Evolutionary conservation across 2,113 vertebrate genomes (phyloP).

Genomic region (Zapornia atra): DNA sequence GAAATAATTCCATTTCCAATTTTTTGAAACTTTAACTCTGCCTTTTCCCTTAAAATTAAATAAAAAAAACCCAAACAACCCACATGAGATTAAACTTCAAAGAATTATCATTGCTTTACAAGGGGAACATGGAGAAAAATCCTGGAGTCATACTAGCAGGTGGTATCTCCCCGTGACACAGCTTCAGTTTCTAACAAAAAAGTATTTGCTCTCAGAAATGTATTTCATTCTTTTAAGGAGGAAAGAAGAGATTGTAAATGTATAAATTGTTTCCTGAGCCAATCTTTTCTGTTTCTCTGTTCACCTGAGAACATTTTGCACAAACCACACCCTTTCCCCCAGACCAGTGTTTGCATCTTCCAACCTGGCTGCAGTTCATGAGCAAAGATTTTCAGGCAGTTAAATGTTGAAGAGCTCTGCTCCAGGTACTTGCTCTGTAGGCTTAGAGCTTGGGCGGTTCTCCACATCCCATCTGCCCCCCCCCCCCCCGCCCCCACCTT

Average conservation of each 20-base stretch:
- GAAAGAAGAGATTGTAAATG: not conserved
- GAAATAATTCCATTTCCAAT: not conserved
- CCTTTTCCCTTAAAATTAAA: not conserved
- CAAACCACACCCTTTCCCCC: too few relatives aligned
- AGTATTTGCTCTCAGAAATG: not conserved
- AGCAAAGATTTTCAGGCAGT: not conserved
- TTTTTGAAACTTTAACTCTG: constrained; percentile 8
- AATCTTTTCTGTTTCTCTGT: not conserved
- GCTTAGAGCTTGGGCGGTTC: not conserved
- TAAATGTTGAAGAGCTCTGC: not conserved
- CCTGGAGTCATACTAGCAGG: not conserved
- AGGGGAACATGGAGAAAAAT: not conserved
- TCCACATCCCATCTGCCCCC: too few relatives aligned
- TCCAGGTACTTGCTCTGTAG: not conserved
- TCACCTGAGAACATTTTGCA: not conserved
- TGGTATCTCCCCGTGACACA: not conserved
- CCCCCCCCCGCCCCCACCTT: not conserved
- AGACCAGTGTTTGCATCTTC: not conserved
- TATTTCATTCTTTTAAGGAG: not conserved
- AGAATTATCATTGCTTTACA: not conserved
- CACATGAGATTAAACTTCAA: not conserved
- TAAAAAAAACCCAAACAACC: not conserved
- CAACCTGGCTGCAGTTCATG: not conserved
- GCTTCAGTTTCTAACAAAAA: not conserved
- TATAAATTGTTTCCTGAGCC: not conserved